Evolutionary conservation across 2,797 vertebrate genomes (phyloP).

Genomic region (Spea hammondii): DNA sequence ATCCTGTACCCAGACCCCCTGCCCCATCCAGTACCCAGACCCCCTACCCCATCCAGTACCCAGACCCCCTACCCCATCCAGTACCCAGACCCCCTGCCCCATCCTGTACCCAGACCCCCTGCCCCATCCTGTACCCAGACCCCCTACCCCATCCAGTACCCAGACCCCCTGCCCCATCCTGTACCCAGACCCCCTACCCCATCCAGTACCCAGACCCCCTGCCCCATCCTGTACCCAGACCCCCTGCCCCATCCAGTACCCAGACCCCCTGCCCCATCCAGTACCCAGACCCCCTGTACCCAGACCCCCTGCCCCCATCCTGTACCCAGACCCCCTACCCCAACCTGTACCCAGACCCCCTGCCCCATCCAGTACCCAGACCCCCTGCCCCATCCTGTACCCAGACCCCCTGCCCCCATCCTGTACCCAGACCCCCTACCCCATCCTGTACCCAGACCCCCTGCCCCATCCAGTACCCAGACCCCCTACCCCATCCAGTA

Average conservation of each 20-base stretch:
- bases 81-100: not conserved
- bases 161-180: not conserved
- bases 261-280: not conserved
- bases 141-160: not conserved
- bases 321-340: not conserved
- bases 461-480: not conserved
- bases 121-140: not conserved
- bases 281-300: not conserved
- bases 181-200: not conserved
- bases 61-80: not conserved
- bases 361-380: not conserved
- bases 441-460: not conserved
- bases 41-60: not conserved
- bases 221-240: not conserved
- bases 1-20: too few relatives aligned
- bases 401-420: not conserved
- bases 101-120: too few relatives aligned
- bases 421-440: too few relatives aligned
- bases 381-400: not conserved
- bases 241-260: not conserved
- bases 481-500: not conserved
- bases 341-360: not conserved
- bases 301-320: not conserved
- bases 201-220: not conserved
- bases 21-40: too few relatives aligned